Percentiles rank a stretch among this genome's conserved stretches.
phyloP scores from a whole-genome alignment of 2,888 invertebrate genomes.

The Agrochola macilenta region DNA sequence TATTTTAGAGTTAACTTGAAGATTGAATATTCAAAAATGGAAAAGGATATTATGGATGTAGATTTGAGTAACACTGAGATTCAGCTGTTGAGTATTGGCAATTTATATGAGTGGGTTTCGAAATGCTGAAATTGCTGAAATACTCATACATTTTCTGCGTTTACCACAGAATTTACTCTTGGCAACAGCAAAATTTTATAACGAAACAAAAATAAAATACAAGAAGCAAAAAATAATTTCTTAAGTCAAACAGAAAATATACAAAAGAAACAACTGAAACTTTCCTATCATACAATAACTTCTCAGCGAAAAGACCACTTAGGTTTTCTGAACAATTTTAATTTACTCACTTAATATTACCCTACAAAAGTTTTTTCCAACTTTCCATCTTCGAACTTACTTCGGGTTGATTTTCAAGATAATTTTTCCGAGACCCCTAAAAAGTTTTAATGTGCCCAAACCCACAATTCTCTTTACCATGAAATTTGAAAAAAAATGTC shows the following conservation, averaged over 20 bases:
- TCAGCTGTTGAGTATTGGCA: too few species aligned
- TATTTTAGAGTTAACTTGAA: slow-evolving; percentile 8
- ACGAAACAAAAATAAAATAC: slow-evolving; percentile 12
- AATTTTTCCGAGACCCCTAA: slow-evolving; percentile 75
- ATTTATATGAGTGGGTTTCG: too few species aligned
- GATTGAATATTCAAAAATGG: slow-evolving; percentile 8
- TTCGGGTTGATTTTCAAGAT: slow-evolving; percentile 77
- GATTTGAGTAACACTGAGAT: background rate
- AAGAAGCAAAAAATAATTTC: slow-evolving; percentile 10
- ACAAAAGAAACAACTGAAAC: slow-evolving; percentile 38
- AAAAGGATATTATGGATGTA: background rate
- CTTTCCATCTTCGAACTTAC: slow-evolving; percentile 72
- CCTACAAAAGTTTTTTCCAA: slow-evolving; percentile 63
- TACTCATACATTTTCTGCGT: too few species aligned
- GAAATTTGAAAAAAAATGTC: slow-evolving; percentile 66
- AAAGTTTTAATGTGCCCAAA: slow-evolving; percentile 82
- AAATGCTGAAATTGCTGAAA: too few species aligned
- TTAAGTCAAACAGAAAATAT: slow-evolving; percentile 36
- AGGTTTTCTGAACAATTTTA: slow-evolving; percentile 70
- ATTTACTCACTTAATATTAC: slow-evolving; percentile 76
- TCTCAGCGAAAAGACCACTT: slow-evolving; percentile 54
- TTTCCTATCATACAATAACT: slow-evolving; percentile 50
- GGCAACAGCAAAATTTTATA: background rate
- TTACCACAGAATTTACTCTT: background rate
- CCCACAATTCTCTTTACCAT: slow-evolving; percentile 69